These are phyloP conservation scores for Cercopithecus diana DNA, from an alignment of 2,797 vertebrate genomes.

Conservation along the genomic window DNA sequence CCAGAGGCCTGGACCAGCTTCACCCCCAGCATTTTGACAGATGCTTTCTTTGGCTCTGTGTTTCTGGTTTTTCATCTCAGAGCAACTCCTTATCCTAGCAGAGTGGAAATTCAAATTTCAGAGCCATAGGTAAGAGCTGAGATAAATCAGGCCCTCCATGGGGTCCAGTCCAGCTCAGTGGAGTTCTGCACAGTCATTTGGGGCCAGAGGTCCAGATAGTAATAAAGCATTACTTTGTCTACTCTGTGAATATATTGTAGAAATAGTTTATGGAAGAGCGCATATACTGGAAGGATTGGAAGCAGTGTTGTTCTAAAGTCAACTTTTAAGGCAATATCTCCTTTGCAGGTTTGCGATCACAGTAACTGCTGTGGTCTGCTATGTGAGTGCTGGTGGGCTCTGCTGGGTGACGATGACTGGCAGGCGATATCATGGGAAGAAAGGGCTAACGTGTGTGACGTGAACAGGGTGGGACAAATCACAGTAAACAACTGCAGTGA, in stretches of 20 bases:
- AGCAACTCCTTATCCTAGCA: neutral
- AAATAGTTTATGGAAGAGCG: neutral
- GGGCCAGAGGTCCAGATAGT: neutral
- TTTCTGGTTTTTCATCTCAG: neutral
- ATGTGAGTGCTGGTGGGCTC: neutral
- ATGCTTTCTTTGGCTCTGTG: neutral
- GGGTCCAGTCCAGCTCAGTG: neutral
- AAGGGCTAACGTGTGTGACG: neutral
- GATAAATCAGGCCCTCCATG: neutral
- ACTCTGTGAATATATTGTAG: neutral
- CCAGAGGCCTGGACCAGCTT: too few species aligned
- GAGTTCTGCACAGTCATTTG: neutral
- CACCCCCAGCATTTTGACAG: neutral
- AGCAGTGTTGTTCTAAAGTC: neutral
- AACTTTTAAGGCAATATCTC: neutral
- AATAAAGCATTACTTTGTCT: neutral
- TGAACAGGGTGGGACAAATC: neutral
- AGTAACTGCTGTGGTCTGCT: too few species aligned
- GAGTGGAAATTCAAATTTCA: conserved; percentile 4
- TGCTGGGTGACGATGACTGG: too few species aligned
- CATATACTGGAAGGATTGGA: neutral
- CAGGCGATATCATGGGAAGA: neutral
- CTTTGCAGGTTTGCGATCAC: neutral
- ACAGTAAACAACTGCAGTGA: accelerated
- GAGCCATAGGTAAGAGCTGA: neutral